Conservation (phyloP, 2,113 vertebrate genomes). For the Bucco capensis region DNA sequence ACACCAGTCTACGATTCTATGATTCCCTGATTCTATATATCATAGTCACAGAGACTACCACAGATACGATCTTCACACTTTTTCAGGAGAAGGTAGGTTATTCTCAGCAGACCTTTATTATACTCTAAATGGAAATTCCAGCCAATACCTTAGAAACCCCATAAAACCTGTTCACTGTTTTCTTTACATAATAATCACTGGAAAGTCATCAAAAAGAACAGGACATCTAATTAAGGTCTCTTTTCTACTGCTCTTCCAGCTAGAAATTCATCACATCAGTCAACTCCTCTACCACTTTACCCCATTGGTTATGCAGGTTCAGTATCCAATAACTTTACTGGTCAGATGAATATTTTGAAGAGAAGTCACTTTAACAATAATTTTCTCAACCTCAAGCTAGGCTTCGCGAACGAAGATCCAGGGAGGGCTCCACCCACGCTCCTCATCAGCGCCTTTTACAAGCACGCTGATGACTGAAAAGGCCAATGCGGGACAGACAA, state of each 20-base stretch:
- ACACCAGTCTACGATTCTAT: too few species aligned
- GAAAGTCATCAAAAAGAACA: not conserved
- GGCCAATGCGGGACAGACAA: too few species aligned
- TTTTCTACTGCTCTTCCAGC: not conserved
- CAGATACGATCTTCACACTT: not conserved
- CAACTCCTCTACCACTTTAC: not conserved
- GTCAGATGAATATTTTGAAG: not conserved
- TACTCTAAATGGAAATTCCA: not conserved
- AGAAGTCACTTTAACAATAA: not conserved
- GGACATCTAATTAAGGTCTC: not conserved
- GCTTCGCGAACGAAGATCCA: too few species aligned
- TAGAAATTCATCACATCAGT: not conserved
- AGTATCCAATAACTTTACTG: not conserved
- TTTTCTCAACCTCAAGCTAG: too few species aligned
- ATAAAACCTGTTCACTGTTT: not conserved
- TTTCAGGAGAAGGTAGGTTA: not conserved
- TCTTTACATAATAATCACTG: not conserved
- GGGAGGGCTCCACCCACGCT: too few species aligned
- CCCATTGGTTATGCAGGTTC: not conserved
- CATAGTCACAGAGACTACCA: not conserved
- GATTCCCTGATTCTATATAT: not conserved
- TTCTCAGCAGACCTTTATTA: not conserved
- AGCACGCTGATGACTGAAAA: too few species aligned
- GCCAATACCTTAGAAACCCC: not conserved
- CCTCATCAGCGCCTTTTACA: too few species aligned